Evolutionary conservation across 1,140 invertebrate genomes (phyloP).

Genomic region (Chlorops oryzae): DNA sequence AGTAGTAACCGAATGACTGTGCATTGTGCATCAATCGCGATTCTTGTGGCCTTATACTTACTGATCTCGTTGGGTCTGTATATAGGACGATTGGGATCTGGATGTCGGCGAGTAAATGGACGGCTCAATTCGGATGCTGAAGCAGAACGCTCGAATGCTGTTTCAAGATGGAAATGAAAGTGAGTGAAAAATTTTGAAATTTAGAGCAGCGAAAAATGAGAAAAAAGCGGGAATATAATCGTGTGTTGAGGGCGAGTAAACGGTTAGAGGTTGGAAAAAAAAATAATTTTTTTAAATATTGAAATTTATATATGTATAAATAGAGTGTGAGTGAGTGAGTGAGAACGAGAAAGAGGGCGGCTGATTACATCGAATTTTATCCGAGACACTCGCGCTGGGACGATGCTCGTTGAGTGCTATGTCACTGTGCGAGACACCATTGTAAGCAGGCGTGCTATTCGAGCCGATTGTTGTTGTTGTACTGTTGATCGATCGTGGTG

Average conservation of each 20-base stretch:
- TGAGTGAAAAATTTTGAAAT: no score
- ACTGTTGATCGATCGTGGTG: slow-evolving; percentile 23
- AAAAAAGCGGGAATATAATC: no score
- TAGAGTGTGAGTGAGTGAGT: slow-evolving; percentile 1
- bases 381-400: slow-evolving; percentile 34
- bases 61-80: slow-evolving; percentile 48
- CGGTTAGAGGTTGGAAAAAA: no score
- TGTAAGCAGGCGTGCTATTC: slow-evolving; percentile 35
- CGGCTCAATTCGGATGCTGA: slow-evolving; percentile 39
- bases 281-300: no score
- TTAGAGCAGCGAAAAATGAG: no score
- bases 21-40: no score
- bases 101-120: slow-evolving; percentile 31
- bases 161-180: slow-evolving; percentile 8
- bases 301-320: background rate
- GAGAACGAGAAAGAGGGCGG: background rate
- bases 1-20: no score
- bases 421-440: slow-evolving; percentile 37
- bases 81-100: slow-evolving; percentile 29
- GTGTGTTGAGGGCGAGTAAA: no score
- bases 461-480: slow-evolving; percentile 16
- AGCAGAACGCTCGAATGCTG: slow-evolving; percentile 41
- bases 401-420: background rate
- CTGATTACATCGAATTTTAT: slow-evolving; percentile 43
- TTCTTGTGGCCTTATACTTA: no score